phyloP scores from a whole-genome alignment of 2,797 vertebrate species.

The Danio choprae region DNA sequence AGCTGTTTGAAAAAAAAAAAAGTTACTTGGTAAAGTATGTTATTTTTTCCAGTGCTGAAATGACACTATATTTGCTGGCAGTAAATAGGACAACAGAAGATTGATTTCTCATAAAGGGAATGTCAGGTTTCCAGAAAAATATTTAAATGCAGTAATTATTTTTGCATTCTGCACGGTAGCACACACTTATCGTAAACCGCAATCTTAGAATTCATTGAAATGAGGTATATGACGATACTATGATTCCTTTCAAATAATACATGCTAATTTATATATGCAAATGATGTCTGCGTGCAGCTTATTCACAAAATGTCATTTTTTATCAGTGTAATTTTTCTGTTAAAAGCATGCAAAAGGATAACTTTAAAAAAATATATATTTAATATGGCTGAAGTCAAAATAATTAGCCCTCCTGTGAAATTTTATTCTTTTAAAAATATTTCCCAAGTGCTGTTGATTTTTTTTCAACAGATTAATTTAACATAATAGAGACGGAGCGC shows the following conservation, averaged over 20 bases:
- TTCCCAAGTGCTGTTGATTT: background rate
- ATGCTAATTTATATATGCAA: background rate
- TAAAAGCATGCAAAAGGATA: no score
- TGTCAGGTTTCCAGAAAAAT: background rate
- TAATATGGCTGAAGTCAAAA: no score
- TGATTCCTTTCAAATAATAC: background rate
- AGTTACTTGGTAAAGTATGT: background rate
- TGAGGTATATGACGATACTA: background rate
- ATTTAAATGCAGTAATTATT: background rate
- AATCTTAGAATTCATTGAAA: background rate
- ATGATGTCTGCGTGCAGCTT: background rate
- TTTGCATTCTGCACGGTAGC: background rate
- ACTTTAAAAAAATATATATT: no score
- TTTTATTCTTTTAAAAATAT: background rate
- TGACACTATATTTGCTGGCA: background rate
- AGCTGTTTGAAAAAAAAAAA: background rate
- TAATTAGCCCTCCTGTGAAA: no score
- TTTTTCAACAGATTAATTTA: no score
- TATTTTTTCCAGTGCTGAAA: background rate
- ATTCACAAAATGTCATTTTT: no score
- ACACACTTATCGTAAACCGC: background rate
- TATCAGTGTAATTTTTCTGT: background rate
- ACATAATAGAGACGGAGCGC: no score
- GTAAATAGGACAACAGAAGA: background rate
- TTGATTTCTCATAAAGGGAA: background rate